A percentile compares a stretch with the other conserved stretches of the same genome.
These are phyloP conservation scores for Enteromius argenteus DNA, from an alignment of 2,797 vertebrate genomes.

Conservation along the genomic window DNA sequence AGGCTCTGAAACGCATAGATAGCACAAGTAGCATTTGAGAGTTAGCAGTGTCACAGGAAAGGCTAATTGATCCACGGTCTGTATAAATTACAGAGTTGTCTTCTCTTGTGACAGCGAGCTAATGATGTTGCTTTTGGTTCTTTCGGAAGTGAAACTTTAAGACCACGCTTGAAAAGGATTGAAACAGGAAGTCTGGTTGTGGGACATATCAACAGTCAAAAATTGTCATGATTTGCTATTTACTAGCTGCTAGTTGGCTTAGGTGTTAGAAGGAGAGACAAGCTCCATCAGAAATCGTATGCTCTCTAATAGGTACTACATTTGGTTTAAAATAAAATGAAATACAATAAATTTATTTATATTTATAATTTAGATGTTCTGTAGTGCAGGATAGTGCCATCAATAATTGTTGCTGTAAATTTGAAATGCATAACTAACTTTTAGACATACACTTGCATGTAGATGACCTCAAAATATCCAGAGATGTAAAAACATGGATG, in stretches of 20 bases:
- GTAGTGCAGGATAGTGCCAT: neutral
- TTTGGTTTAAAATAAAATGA: too few species aligned
- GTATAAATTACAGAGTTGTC: slow-evolving; percentile 30
- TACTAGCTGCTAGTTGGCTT: neutral
- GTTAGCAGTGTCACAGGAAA: slow-evolving; percentile 32
- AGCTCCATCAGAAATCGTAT: too few species aligned
- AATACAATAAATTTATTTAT: too few species aligned
- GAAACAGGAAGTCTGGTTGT: neutral
- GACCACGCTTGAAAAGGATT: neutral
- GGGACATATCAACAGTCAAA: neutral
- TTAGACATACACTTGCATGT: neutral
- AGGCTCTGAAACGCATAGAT: slow-evolving; percentile 13
- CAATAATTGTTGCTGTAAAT: neutral
- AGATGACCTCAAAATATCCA: neutral
- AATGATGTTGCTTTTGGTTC: slow-evolving; percentile 8
- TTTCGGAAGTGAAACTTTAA: slow-evolving; percentile 12
- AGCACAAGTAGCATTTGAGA: slow-evolving; percentile 21
- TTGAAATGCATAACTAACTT: neutral
- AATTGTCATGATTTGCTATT: neutral
- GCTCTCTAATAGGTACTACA: too few species aligned
- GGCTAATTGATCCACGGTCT: slow-evolving; percentile 33
- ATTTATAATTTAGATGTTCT: neutral
- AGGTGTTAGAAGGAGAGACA: too few species aligned
- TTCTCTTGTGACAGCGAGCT: slow-evolving; percentile 15
- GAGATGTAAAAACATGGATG: slow-evolving; percentile 49